Evolutionary conservation across 2,797 vertebrate genomes (phyloP), one percentile per base, ranked within the genome.

Genomic region (Ceyx erithaca): DNA sequence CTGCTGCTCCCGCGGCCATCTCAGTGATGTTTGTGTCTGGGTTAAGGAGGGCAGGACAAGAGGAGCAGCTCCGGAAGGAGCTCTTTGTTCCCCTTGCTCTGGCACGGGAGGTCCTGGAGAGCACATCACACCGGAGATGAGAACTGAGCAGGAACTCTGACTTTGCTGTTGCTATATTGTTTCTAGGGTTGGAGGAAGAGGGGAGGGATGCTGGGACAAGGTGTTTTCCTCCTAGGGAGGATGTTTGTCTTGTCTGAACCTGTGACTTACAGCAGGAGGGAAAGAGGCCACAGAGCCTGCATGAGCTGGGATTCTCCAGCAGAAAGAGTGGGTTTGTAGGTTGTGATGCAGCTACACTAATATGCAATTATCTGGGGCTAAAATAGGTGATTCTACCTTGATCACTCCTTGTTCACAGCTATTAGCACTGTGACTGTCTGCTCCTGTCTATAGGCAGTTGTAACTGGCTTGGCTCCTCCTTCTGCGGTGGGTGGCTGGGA

Each of bases 101-200:
- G 88, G 33, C n/a, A 28, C 57, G 67, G 57, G 31, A 87, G 71
- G 70, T 70, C 94, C 30, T 46, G 49, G 80, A 67, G 78, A 82
- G 14, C 54, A 77, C 35, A 40, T 86, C 37, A 61, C 35, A 55
- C 80, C 7, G 11, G 83, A 91, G 83, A 40, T 67, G 83, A 72
- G 16, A 73, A 69, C 57, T 69, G 52, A 84, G 30, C 80, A 70
- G 87, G 85, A 91, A 77, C 70, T 86, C 22, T 63, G 73, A 76
- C 1, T 28, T 20, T 63, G 84, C 87, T 52, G 52, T 84, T 73
- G 58, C 40, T 88, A 2, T 26, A 46, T 81, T 96, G 57, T 90
- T 87, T 91, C 61, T 67, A 28, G 37, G 46, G 18, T 40, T 80
- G n/a, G 33, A 90, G 86, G 92, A 94, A 92, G 71, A 78, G 89